Evolutionary conservation across 1,140 invertebrate species (phyloP).

Genomic region (Drosophila leontia): DNA sequence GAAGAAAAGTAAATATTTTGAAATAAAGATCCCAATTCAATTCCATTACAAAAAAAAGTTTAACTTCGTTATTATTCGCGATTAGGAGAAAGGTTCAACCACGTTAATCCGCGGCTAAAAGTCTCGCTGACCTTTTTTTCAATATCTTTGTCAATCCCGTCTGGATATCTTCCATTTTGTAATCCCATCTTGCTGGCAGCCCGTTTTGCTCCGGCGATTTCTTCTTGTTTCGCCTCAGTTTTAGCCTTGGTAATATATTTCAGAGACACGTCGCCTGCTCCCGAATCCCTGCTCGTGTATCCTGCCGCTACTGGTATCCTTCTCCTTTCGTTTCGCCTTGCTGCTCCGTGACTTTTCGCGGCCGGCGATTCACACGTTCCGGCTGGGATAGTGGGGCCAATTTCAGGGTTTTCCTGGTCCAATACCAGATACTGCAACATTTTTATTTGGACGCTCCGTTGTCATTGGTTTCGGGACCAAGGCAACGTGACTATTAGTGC

Average conservation of each 20-base stretch:
- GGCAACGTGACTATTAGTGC: conserved; percentile 57
- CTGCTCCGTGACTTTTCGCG: conserved; percentile 48
- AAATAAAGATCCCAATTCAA: too few species aligned
- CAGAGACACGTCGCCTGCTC: conserved; percentile 32
- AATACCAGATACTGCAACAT: conserved; percentile 27
- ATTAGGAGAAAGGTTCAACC: not conserved
- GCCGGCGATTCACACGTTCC: conserved; percentile 46
- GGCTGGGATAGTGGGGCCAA: conserved; percentile 37
- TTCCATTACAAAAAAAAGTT: not conserved
- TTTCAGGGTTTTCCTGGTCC: conserved; percentile 23
- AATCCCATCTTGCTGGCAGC: conserved; percentile 30
- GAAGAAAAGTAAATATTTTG: too few species aligned
- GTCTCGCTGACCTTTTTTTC: conserved; percentile 10
- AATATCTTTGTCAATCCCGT: conserved; percentile 36
- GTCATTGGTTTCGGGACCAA: conserved; percentile 15
- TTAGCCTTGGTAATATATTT: conserved; percentile 40
- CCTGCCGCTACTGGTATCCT: not conserved
- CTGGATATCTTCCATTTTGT: conserved; percentile 33
- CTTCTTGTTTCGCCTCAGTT: conserved; percentile 19
- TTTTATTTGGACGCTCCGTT: conserved; percentile 40
- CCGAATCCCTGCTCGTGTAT: not conserved
- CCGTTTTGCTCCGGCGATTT: conserved; percentile 28
- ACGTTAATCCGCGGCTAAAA: not conserved
- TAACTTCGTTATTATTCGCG: not conserved
- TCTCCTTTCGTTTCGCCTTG: conserved; percentile 19